Evolutionary conservation across 2,888 invertebrate genomes (phyloP).

Genomic region (Ormyrus pomaceus): DNA sequence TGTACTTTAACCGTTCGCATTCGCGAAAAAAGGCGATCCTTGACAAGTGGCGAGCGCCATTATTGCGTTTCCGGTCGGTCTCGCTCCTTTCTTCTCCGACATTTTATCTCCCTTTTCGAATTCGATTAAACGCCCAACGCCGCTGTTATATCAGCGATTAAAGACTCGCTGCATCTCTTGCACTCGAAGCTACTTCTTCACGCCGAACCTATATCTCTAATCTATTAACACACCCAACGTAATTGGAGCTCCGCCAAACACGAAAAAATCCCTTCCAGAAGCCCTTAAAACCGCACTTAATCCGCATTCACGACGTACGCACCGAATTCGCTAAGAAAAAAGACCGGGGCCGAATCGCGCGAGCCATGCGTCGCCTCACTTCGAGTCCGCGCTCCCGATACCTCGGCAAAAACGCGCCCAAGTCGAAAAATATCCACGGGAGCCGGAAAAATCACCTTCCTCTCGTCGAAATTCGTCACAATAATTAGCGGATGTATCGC

Average conservation of each 20-base stretch:
- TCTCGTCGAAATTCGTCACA: not conserved
- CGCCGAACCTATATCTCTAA: not conserved
- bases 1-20: not conserved
- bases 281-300: too few species aligned
- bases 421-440: constrained; percentile 19
- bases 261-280: too few species aligned
- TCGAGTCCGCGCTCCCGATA: not conserved
- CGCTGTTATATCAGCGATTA: constrained; percentile 32
- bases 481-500: not conserved
- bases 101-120: constrained; percentile 17
- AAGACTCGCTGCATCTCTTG: not conserved
- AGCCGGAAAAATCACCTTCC: not conserved
- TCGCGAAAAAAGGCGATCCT: constrained; percentile 27
- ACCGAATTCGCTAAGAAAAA: too few species aligned
- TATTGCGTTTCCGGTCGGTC: constrained; percentile 52
- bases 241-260: not conserved
- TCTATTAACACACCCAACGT: constrained; percentile 12
- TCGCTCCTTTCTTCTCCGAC: constrained; percentile 14
- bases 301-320: too few species aligned
- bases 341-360: not conserved
- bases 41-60: constrained; percentile 54
- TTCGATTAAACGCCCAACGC: not conserved
- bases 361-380: constrained; percentile 16
- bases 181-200: not conserved
- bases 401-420: not conserved